phyloP scores from a whole-genome alignment of 1,140 invertebrate genomes.

The Drosophila ananassae region DNA sequence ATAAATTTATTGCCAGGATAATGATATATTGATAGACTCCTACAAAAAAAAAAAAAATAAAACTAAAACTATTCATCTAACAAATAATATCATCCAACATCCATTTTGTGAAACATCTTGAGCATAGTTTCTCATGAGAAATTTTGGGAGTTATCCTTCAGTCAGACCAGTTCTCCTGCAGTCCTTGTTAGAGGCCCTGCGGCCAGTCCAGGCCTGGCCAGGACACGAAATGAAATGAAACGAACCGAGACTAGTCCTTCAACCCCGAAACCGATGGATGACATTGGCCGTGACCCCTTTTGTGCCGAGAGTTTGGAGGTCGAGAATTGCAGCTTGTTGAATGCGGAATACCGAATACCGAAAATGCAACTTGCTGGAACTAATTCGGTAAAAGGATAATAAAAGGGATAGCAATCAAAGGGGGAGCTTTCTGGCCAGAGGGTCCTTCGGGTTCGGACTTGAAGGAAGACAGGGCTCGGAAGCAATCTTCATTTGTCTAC shows the following conservation, averaged over 20 bases:
- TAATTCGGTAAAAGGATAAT: neutral
- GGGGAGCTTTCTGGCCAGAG: neutral
- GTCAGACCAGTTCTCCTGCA: neutral
- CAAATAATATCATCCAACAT: no score
- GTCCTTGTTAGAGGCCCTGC: neutral
- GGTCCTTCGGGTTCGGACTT: neutral
- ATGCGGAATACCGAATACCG: constrained; percentile 26
- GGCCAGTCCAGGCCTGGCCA: neutral
- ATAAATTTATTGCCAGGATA: no score
- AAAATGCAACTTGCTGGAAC: constrained; percentile 1
- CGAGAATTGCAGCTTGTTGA: constrained; percentile 64
- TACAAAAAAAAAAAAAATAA: no score
- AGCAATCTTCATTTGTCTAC: neutral
- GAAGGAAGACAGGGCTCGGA: no score
- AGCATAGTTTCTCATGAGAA: no score
- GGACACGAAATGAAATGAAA: constrained; percentile 8
- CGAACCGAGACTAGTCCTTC: constrained; percentile 13
- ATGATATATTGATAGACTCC: no score
- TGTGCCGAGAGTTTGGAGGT: constrained; percentile 25
- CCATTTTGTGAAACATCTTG: no score
- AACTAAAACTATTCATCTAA: no score
- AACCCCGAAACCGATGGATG: constrained; percentile 27
- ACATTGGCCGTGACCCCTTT: constrained; percentile 57
- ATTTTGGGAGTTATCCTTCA: neutral
- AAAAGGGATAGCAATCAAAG: neutral